Base-by-base conservation (phyloP, 2,888 invertebrate species). In the Venusia cambrica region DNA sequence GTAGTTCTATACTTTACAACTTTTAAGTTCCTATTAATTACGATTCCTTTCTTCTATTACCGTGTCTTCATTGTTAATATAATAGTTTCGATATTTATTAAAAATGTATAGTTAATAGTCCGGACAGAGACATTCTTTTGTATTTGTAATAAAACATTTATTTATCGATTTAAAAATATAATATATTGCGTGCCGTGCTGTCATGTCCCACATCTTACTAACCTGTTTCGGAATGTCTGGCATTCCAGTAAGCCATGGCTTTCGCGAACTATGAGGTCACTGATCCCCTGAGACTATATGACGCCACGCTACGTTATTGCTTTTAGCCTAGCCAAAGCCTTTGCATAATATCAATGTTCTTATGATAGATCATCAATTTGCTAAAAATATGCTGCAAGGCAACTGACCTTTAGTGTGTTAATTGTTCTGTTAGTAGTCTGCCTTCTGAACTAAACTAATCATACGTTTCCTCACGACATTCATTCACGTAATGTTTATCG, bases 271-370 rank as follows among this genome's bases (percentile, higher is more conserved):
- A 33, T 43, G 62, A 56, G 78, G 72, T 77, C 76, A 73, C 51
- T 72, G 74, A 54, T 68, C 74, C 59, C 63, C 46, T 29, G 62
- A 73, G 77, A 74, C 74, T 52, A 57, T 56, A 56, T 53, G 67
- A 64, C 67, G 68, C 63, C 68, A 54, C 45, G 49, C 55, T 51
- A 47, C 46, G 52, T 33, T 57, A 59, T 54, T 52, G 55, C 52
- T 49, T n/a, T n/a, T n/a, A n/a, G n/a, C n/a, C n/a, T n/a, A n/a
- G 45, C 49, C 37, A 30, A 24, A 36, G 36, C 47, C 46, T 55
- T 51, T 51, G 54, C 42, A 46, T 37, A 33, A 20, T 34, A 20
- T 28, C 21, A 27, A 21, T 18, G 14, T 18, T 15, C 5, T 20
- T 36, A 15, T n/a, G n/a, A n/a, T n/a, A n/a, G n/a, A n/a, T n/a